A percentile compares a stretch with the other conserved stretches of the same genome.
These are phyloP conservation scores for Nymphalis c-album DNA, from an alignment of 2,888 invertebrate genomes.

Conservation along the genomic window DNA sequence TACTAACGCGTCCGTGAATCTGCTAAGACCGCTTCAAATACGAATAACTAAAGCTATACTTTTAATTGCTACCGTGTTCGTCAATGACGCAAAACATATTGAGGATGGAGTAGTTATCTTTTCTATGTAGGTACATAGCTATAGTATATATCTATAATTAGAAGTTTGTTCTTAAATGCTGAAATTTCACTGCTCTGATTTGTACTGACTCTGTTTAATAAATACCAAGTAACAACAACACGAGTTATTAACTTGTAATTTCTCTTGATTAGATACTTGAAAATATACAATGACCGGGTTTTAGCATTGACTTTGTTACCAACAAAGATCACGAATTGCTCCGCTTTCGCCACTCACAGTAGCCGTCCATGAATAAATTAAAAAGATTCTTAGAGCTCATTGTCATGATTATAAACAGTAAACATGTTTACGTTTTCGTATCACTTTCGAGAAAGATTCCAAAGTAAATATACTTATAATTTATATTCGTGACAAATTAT, in stretches of 20 bases:
- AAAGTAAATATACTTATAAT: background rate
- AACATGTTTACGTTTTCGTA: background rate
- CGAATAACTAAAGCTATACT: too few species aligned
- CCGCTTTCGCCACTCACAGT: constrained; percentile 40
- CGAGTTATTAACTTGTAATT: constrained; percentile 23
- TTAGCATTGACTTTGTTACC: constrained; percentile 38
- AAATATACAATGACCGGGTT: constrained; percentile 33
- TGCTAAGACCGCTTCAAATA: too few species aligned
- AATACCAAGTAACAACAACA: constrained; percentile 5
- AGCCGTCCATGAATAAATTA: constrained; percentile 39
- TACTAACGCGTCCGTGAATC: too few species aligned
- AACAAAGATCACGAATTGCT: constrained; percentile 41
- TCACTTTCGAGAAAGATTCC: background rate
- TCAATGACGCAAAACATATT: too few species aligned
- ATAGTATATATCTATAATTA: too few species aligned
- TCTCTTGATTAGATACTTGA: constrained; percentile 31
- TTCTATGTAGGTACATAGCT: too few species aligned
- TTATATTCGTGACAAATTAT: too few species aligned
- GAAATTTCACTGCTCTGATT: too few species aligned
- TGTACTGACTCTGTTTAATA: background rate
- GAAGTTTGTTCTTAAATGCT: too few species aligned
- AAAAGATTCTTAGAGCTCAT: constrained; percentile 24
- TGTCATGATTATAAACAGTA: constrained; percentile 21
- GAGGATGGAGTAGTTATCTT: too few species aligned
- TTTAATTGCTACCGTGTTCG: too few species aligned